Conservation (phyloP, 1,140 invertebrate genomes). For the Bombus confusus region DNA sequence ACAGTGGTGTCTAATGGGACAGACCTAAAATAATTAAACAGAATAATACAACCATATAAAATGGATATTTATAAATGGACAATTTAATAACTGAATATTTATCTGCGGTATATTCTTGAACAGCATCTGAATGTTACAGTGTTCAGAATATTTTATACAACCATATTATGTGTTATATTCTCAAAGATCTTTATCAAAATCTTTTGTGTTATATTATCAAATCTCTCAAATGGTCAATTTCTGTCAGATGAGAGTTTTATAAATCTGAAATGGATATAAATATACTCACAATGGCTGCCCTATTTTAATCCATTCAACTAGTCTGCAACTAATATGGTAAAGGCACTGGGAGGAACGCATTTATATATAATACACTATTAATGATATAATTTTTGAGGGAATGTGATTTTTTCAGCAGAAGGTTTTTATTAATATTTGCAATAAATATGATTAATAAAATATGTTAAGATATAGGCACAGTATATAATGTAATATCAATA, state of each 20-base stretch:
- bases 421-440: conserved; percentile 34
- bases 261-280: conserved; percentile 61
- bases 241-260: conserved; percentile 55
- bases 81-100: conserved; percentile 65
- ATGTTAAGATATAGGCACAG: conserved; percentile 15
- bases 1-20: conserved; percentile 31
- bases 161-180: conserved; percentile 54
- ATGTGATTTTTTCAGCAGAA: conserved; percentile 16
- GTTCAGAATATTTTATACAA: conserved; percentile 71
- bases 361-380: conserved; percentile 29
- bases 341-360: conserved; percentile 44
- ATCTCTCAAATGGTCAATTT: conserved; percentile 41
- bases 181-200: conserved; percentile 17
- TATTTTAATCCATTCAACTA: conserved; percentile 66
- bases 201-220: conserved; percentile 18
- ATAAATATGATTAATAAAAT: conserved; percentile 8
- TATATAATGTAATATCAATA: conserved; percentile 16
- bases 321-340: conserved; percentile 59
- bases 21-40: conserved; percentile 46
- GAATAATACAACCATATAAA: conserved; percentile 36
- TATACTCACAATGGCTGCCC: conserved; percentile 67
- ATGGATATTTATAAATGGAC: conserved; percentile 60
- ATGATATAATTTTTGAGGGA: conserved; percentile 52
- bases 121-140: conserved; percentile 63
- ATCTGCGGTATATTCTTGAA: conserved; percentile 60